Base-by-base conservation (phyloP, 1,140 invertebrate species). In the Bombus pascuorum region DNA sequence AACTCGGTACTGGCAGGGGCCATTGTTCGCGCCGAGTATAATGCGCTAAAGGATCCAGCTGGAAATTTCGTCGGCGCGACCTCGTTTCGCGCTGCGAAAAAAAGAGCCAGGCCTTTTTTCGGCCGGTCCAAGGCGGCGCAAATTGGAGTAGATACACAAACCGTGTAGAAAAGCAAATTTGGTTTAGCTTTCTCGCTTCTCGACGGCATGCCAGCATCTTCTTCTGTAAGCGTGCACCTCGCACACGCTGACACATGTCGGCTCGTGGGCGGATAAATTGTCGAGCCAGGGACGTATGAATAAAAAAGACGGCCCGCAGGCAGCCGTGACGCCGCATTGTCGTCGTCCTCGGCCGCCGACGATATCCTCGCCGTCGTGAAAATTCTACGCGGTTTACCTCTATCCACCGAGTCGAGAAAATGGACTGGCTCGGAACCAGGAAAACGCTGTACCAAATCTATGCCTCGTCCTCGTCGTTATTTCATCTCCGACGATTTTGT, bases 251-350 rank as follows among this genome's bases (percentile, higher is more conserved):
- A 12, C 34, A 34, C 18, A 59, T 13, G 42, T 22, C 34, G 32
- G 22, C 82, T 71, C 44, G 32, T 75, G 59, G 65, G 70, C 72
- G 83, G 83, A 88, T 87, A 90, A 91, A 85, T 82, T 87, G 77
- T 88, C 85, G 59, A 73, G 88, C 81, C 90, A 91, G 91, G 90
- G 89, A 89, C 87, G 79, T 92, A 93, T 93, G 92, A 92, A 93
- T 93, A 93, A 93, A 91, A 90, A 93, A 70, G 74, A 62, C 81
- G 76, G 42, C 91, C 92, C 87, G 86, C 88, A 42, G 89, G 92
- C 88, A 37, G 81, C 80, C 72, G 72, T 80, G 77, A 92, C 86
- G 91, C 86, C 86, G 88, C 88, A 91, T 91, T 92, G 88, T 92
- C 88, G 90, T 88, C 82, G 80, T 88, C 79, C 70, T 79, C 72